phyloP scores from a whole-genome alignment of 2,888 invertebrate species.

The Phyto melanocephala region DNA sequence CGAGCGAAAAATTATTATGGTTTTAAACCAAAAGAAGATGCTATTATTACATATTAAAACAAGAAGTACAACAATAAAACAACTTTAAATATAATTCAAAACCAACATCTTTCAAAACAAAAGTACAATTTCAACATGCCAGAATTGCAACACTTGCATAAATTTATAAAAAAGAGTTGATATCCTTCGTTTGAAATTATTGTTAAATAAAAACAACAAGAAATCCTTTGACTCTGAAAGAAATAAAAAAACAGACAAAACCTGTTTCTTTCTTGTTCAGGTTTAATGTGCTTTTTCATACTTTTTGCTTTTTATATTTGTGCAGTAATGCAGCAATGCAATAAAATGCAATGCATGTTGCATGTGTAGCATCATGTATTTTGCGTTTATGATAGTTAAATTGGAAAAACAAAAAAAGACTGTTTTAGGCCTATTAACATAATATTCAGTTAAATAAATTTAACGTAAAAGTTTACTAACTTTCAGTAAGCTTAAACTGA shows the following conservation, averaged over 20 bases:
- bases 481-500: too few relatives aligned
- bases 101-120: background rate
- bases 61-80: constrained; percentile 4
- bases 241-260: constrained; percentile 4
- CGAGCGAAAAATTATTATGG: constrained; percentile 44
- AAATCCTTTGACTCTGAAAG: background rate
- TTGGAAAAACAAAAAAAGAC: background rate
- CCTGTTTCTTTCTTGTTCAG: constrained; percentile 35
- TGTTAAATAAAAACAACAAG: background rate
- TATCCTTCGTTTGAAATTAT: background rate
- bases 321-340: background rate
- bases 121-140: background rate
- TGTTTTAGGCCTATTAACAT: too few relatives aligned
- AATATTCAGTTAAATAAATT: too few relatives aligned
- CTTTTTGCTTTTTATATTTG: constrained; percentile 10
- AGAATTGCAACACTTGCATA: constrained; percentile 48
- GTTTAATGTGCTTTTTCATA: background rate
- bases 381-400: background rate
- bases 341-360: constrained; percentile 9
- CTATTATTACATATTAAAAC: background rate
- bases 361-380: background rate
- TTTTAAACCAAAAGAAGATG: background rate
- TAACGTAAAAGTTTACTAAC: too few relatives aligned
- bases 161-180: constrained; percentile 1
- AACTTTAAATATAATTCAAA: constrained; percentile 1